Evolutionary conservation across 2,797 vertebrate genomes (phyloP), one percentile per base, ranked within the genome.

Genomic region (Chlorospingus semifuscus): DNA sequence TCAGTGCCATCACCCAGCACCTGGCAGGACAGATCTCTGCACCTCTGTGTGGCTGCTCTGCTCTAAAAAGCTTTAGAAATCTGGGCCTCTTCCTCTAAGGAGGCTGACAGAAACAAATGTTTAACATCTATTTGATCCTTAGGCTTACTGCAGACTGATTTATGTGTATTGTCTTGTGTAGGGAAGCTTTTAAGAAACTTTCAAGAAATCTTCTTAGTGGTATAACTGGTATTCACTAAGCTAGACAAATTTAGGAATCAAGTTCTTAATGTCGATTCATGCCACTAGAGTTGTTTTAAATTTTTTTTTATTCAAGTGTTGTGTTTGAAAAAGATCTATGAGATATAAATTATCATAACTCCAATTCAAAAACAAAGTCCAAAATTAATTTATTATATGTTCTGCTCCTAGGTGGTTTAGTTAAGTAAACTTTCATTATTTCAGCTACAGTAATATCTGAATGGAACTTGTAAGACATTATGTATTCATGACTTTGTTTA

Each of bases 401-500:
- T 95, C 59, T 72, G 26, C 53, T 23, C 37, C 81, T 80, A 56
- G 13, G 60, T 69, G 44, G 61, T 76, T 89, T 81, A 42, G 46
- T 75, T 93, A 95, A 91, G 79, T 68, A 95, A 90, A 83, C 36
- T 76, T 95, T 76, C 78, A 53, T 80, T 91, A 90, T 74, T 89
- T 76, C 52, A 61, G 21, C 41, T 93, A 30, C 87, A 93, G 37
- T 93, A 90, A 84, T 89, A 83, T 61, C 88, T 97, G 92, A 96
- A 85, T 90, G 46, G 68, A 12, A 23, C 66, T 76, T 57, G 81
- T 90, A 93, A 91, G 50, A 20, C 57, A 91, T 95, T 96, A 92
- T 16, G 42, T 94, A 93, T 24, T 27, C 86, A 60, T 94, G 78
- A 81, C 75, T 97, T 97, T 96, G 84, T 88, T 91, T 92, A 83